Percentiles rank a stretch among this genome's conserved stretches.
These are phyloP conservation scores for Tadarida brasiliensis DNA, from an alignment of 2,797 vertebrate genomes.

Conservation along the genomic window DNA sequence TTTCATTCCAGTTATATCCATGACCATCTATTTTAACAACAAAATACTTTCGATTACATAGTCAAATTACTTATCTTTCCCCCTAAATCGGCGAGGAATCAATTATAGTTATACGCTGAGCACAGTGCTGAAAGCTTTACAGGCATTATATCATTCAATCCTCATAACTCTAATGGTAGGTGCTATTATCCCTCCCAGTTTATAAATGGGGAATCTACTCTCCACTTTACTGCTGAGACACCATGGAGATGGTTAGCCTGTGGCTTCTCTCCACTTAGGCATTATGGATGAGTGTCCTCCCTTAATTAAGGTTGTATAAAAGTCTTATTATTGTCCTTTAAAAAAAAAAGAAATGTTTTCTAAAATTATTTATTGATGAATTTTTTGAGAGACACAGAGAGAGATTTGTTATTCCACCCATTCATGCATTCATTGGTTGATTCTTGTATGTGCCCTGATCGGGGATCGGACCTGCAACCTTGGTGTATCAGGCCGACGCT, in stretches of 20 bases:
- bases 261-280: neutral
- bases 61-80: neutral
- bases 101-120: neutral
- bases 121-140: neutral
- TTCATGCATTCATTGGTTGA: neutral
- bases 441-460: neutral
- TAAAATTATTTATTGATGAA: neutral
- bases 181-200: neutral
- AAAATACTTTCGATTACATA: neutral
- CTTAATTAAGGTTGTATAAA: neutral
- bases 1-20: neutral
- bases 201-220: neutral
- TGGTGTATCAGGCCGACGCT: neutral
- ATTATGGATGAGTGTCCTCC: neutral
- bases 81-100: neutral
- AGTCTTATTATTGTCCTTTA: neutral
- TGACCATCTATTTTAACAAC: neutral
- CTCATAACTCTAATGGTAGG: neutral
- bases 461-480: neutral
- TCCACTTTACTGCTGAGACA: neutral
- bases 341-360: neutral
- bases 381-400: neutral
- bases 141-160: neutral
- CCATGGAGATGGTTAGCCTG: neutral
- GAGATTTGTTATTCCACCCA: neutral